These are phyloP conservation scores for Protonibea diacanthus DNA, from an alignment of 2,797 vertebrate species.

Conservation along the genomic window DNA sequence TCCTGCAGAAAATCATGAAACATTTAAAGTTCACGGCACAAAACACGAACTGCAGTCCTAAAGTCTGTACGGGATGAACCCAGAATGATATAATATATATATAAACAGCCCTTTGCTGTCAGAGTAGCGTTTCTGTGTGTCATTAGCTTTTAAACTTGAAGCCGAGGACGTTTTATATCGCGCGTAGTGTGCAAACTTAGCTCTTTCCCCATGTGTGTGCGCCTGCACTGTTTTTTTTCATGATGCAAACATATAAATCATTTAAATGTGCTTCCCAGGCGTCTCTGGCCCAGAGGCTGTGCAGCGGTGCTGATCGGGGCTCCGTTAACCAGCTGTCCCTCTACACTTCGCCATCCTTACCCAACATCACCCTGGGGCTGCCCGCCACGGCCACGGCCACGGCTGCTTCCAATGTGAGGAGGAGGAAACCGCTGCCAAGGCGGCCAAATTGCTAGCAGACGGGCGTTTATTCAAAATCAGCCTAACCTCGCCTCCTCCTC, in stretches of 20 bases:
- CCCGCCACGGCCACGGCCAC: constrained; percentile 88
- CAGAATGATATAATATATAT: too few species aligned
- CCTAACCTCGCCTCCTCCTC: background rate
- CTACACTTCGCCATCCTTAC: constrained; percentile 96
- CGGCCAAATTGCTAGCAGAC: background rate
- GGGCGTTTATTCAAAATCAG: background rate
- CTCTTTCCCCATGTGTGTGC: constrained; percentile 36
- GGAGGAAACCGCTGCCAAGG: constrained; percentile 14
- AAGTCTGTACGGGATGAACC: background rate
- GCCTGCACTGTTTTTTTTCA: background rate
- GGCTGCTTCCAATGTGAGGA: constrained; percentile 88
- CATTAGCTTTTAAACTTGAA: constrained; percentile 34
- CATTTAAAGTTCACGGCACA: constrained; percentile 1
- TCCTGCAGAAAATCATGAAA: background rate
- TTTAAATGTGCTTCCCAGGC: constrained; percentile 71
- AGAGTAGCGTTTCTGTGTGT: too few species aligned
- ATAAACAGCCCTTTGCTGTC: constrained; percentile 9
- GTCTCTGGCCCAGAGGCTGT: constrained; percentile 91
- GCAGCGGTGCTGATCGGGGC: constrained; percentile 87
- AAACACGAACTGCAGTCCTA: background rate
- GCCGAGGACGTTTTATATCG: constrained; percentile 33
- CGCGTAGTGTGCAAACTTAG: constrained; percentile 15
- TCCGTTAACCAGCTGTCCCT: constrained; percentile 93
- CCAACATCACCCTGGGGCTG: constrained; percentile 97
- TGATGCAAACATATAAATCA: constrained; percentile 56